Evolutionary conservation across 2,113 vertebrate genomes (phyloP), one percentile per base, ranked within the genome.

Genomic region (Cyanoliseus patagonus): DNA sequence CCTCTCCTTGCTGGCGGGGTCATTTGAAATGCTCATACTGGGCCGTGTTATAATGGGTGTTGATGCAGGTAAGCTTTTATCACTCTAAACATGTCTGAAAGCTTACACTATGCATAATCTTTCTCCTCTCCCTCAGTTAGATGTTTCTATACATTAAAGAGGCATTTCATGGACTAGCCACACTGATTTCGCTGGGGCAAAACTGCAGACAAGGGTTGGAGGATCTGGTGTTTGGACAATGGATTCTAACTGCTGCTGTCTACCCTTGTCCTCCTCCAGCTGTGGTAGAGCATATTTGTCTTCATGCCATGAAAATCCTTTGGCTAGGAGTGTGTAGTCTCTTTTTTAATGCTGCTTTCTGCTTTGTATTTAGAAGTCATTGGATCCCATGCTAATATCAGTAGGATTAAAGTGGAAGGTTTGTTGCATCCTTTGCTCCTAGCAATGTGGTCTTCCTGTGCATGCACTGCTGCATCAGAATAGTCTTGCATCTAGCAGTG

Each of bases 11-110:
- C 92, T 25, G 86, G 98, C 98, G 0, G 97, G 97, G 22, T 98
- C 98, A 1, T 99, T 99, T 74, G 99, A 99, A 94, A 99, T 99
- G 99, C 98, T 99, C 88, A 98, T 99, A 10, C 66, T 99, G 88
- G 99, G 99, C 6, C 98, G 99, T 1, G 81, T 99, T 88, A 81
- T 99, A 86, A 99, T 99, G 78, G 99, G 99, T 3, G 94, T 99
- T 68, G 98, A 99, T 93, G 99, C 98, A 97, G 99, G 99, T 99
- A 95, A 97, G 98, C 17, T 83, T 69, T 87, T 49, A 18, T 66
- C 66, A 33, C 7, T 1, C 67, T 53, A 17, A 10, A 2, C 1
- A 0, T 11, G 5, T 5, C 74, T 55, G 39, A 77, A 82, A 41
- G 19, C 19, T 42, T 46, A 13, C 3, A 1, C 27, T 16, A 1